Evolutionary conservation across 2,797 vertebrate genomes (phyloP).

Genomic region (Astyanax mexicanus): DNA sequence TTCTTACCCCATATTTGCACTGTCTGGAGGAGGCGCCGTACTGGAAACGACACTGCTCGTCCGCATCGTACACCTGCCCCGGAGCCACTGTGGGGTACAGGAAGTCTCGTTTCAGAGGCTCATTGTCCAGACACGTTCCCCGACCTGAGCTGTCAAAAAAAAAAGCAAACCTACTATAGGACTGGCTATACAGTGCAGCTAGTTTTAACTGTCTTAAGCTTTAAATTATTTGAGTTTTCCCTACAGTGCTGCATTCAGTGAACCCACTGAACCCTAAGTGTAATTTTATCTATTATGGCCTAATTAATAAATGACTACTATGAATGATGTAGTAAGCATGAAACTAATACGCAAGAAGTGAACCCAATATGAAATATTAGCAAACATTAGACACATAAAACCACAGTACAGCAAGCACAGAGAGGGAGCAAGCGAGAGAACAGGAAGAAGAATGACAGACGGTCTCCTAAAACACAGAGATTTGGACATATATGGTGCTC

Average conservation of each 20-base stretch:
- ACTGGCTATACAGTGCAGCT: constrained; percentile 73
- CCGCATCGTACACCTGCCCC: constrained; percentile 98
- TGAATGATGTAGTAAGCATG: too few relatives aligned
- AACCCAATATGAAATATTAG: background rate
- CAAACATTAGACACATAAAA: background rate
- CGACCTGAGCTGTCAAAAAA: constrained; percentile 99
- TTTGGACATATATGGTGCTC: constrained; percentile 66
- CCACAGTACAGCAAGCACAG: constrained; percentile 15
- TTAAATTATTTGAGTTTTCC: background rate
- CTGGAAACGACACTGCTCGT: constrained; percentile 98
- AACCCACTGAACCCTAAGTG: too few relatives aligned
- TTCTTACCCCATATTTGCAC: constrained; percentile 99
- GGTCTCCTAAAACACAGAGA: constrained; percentile 50
- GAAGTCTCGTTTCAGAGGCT: constrained; percentile 99
- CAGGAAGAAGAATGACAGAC: constrained; percentile 37
- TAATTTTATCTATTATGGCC: too few relatives aligned
- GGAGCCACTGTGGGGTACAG: constrained; percentile 98
- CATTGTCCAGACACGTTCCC: constrained; percentile 99
- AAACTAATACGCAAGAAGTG: too few relatives aligned
- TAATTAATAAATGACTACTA: too few relatives aligned
- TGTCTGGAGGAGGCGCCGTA: constrained; percentile 96
- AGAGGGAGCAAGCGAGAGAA: constrained; percentile 12
- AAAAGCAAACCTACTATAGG: constrained; percentile 84
- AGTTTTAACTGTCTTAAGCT: background rate
- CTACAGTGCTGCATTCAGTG: too few relatives aligned